Conservation (phyloP, 2,888 invertebrate genomes). For the Latrodectus hesperus region DNA sequence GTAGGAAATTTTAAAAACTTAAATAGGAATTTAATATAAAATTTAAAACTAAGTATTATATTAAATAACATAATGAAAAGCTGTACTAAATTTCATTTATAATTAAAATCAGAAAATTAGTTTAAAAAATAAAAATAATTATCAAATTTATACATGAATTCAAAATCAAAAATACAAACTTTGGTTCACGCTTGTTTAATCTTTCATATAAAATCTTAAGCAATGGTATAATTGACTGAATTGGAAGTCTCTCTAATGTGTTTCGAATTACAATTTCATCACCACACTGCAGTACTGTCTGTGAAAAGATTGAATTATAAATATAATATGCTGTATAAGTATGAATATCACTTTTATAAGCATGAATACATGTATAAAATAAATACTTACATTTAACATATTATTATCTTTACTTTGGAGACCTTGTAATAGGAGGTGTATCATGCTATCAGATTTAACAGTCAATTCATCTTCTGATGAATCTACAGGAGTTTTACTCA, state of each 20-base stretch:
- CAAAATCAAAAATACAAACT: slow-evolving; percentile 5
- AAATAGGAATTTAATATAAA: no score
- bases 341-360: not conserved
- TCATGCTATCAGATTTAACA: slow-evolving; percentile 81
- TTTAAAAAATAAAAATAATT: no score
- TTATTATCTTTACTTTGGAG: slow-evolving; percentile 87
- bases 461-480: slow-evolving; percentile 32
- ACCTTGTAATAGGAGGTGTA: slow-evolving; percentile 86
- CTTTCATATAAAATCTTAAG: slow-evolving; percentile 81
- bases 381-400: slow-evolving; percentile 77
- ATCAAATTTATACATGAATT: no score
- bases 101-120: no score
- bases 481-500: slow-evolving; percentile 39
- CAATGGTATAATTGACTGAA: slow-evolving; percentile 83
- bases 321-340: not conserved
- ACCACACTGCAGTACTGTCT: slow-evolving; percentile 82
- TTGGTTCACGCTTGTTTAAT: slow-evolving; percentile 36
- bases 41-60: no score
- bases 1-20: no score
- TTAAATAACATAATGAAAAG: no score
- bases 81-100: no score
- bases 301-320: slow-evolving; percentile 70
- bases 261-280: slow-evolving; percentile 82
- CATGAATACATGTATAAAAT: not conserved
- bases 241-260: slow-evolving; percentile 85